Conservation (phyloP, 2,888 invertebrate species). For the Agonopterix heracliana region DNA sequence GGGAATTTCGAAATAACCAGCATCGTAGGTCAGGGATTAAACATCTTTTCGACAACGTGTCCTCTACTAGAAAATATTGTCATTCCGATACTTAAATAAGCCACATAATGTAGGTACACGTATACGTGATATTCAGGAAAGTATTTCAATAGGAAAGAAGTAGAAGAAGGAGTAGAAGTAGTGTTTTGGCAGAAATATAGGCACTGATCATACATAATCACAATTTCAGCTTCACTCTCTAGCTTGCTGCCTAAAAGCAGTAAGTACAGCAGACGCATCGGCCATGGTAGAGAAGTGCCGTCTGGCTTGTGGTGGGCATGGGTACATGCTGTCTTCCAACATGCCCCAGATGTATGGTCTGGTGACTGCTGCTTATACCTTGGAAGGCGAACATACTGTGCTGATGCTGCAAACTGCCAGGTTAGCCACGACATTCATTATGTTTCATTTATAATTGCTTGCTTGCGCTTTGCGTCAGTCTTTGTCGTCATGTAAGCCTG, state of each 20-base stretch:
- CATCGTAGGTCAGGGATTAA: too few species aligned
- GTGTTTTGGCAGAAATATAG: neutral
- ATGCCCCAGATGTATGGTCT: conserved; percentile 89
- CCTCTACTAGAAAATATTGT: too few species aligned
- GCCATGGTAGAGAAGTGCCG: conserved; percentile 87
- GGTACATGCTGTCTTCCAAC: conserved; percentile 91
- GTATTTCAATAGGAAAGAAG: neutral
- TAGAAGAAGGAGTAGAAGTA: neutral
- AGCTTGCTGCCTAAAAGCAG: conserved; percentile 93
- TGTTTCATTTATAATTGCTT: neutral
- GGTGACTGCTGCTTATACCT: conserved; percentile 91
- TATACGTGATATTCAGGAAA: too few species aligned
- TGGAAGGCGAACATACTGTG: conserved; percentile 98
- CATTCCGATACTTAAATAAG: too few species aligned
- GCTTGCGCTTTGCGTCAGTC: neutral
- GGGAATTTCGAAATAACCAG: too few species aligned
- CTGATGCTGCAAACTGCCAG: conserved; percentile 92
- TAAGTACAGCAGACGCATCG: conserved; percentile 83
- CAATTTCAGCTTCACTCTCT: conserved; percentile 85
- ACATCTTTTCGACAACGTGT: too few species aligned
- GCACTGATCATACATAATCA: neutral
- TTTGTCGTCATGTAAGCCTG: too few species aligned
- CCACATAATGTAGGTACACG: too few species aligned
- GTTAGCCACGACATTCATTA: conserved; percentile 27
- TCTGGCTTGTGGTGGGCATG: conserved; percentile 95